phyloP scores from a whole-genome alignment of 2,888 invertebrate genomes.

The Helleia helle region DNA sequence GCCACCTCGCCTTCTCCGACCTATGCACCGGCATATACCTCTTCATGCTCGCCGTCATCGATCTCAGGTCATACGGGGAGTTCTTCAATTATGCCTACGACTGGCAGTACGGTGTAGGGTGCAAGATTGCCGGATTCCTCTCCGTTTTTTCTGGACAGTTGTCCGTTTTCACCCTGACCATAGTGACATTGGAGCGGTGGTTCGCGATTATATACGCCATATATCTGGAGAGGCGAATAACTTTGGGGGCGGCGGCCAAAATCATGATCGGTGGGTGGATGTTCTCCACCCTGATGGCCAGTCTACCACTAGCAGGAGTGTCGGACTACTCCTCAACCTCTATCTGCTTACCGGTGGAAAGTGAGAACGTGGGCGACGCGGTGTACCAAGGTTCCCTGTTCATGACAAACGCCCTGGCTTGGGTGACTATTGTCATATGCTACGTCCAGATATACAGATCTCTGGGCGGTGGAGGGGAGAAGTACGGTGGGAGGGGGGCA shows the following conservation, averaged over 20 bases:
- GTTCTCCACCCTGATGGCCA: conserved; percentile 84
- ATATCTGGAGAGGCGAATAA: conserved; percentile 85
- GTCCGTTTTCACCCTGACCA: conserved; percentile 89
- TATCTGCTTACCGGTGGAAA: conserved; percentile 92
- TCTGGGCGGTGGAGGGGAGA: conserved; percentile 80
- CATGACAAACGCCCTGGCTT: conserved; percentile 84
- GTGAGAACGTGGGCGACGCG: conserved; percentile 78
- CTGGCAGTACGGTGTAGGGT: conserved; percentile 90
- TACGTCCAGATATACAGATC: conserved; percentile 91
- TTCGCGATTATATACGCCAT: conserved; percentile 89
- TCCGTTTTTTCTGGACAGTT: conserved; percentile 91
- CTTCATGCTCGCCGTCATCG: conserved; percentile 87
- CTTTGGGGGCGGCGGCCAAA: conserved; percentile 79
- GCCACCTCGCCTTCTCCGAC: conserved; percentile 90
- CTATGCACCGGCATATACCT: conserved; percentile 90
- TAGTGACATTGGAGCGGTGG: conserved; percentile 90
- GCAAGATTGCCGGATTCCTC: conserved; percentile 89
- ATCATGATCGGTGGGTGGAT: conserved; percentile 88
- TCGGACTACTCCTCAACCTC: conserved; percentile 90
- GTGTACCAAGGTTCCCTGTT: conserved; percentile 84
- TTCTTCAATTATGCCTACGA: conserved; percentile 93
- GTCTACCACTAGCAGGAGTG: conserved; percentile 85
- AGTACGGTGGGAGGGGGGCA: conserved; percentile 76
- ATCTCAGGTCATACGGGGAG: conserved; percentile 86
- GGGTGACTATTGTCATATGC: conserved; percentile 87